Percentiles rank a stretch among this genome's conserved stretches.
Evolutionary conservation across 2,113 vertebrate species (phyloP).

Genomic region (Grantiella picta): DNA sequence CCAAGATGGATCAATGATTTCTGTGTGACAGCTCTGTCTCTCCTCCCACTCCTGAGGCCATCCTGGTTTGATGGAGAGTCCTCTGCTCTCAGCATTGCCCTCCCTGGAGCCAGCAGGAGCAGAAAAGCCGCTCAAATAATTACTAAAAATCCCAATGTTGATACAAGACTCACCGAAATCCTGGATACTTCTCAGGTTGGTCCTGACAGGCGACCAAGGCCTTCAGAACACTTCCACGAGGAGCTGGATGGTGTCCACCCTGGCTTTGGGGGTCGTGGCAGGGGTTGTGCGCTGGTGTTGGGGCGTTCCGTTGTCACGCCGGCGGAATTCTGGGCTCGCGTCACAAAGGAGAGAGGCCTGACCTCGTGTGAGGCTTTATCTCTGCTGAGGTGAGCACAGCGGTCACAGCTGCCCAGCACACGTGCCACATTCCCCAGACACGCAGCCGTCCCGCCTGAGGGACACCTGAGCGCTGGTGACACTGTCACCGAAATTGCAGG

Average conservation of each 20-base stretch:
- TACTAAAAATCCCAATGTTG: not conserved
- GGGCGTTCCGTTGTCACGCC: not conserved
- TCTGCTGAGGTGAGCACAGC: too few relatives aligned
- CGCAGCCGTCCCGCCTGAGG: not conserved
- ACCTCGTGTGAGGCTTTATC: accelerated
- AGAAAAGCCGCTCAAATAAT: not conserved
- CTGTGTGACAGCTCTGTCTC: not conserved
- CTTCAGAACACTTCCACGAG: not conserved
- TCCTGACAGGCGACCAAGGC: not conserved
- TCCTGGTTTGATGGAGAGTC: not conserved
- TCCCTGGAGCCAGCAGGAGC: not conserved
- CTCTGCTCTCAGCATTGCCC: not conserved
- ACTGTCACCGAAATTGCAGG: too few relatives aligned
- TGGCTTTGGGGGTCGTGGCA: not conserved
- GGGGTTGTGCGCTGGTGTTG: not conserved
- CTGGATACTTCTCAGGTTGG: not conserved
- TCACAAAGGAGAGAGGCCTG: not conserved
- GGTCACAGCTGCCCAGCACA: not conserved
- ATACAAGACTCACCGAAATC: constrained; percentile 15
- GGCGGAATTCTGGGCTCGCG: not conserved
- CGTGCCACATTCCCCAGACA: not conserved
- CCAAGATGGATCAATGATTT: not conserved
- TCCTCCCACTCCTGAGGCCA: not conserved
- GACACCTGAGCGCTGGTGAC: not conserved
- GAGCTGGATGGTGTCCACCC: not conserved